Conservation (phyloP, 2,113 vertebrate genomes). For the Terrapene triunguis region DNA sequence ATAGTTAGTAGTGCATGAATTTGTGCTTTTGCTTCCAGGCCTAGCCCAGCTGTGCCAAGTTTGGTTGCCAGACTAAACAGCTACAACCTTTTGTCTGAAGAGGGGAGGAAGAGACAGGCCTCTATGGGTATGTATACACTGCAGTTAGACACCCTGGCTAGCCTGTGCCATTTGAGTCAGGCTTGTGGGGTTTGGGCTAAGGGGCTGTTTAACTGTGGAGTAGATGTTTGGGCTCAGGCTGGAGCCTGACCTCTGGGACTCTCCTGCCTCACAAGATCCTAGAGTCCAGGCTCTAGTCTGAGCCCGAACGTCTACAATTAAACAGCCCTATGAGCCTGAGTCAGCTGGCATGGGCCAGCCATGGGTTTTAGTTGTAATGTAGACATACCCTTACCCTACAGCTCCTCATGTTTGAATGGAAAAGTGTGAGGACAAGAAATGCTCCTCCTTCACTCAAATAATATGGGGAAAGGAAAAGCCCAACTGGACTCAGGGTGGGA, state of each 20-base stretch:
- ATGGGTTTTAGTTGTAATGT: not conserved
- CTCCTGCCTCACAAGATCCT: not conserved
- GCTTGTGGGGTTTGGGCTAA: not conserved
- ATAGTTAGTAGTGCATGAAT: not conserved
- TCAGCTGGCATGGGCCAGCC: not conserved
- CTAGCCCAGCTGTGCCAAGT: not conserved
- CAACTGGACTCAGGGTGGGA: not conserved
- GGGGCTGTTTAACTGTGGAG: not conserved
- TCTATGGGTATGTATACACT: not conserved
- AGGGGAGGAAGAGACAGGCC: not conserved
- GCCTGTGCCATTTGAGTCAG: not conserved
- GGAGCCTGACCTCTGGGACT: no score
- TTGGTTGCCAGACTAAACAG: not conserved
- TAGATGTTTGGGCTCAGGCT: not conserved
- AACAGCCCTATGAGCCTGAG: not conserved
- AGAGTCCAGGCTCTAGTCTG: not conserved
- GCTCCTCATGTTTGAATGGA: not conserved
- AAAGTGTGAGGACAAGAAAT: not conserved
- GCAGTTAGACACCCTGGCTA: not conserved
- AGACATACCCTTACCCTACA: not conserved
- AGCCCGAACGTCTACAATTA: not conserved
- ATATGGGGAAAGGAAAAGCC: not conserved
- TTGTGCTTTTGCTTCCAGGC: not conserved
- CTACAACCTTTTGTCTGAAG: not conserved
- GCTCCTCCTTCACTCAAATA: not conserved